A percentile compares a stretch with the other conserved stretches of the same genome.
These are phyloP conservation scores for Leptinotarsa juncta DNA, from an alignment of 2,888 invertebrate species.

Conservation along the genomic window DNA sequence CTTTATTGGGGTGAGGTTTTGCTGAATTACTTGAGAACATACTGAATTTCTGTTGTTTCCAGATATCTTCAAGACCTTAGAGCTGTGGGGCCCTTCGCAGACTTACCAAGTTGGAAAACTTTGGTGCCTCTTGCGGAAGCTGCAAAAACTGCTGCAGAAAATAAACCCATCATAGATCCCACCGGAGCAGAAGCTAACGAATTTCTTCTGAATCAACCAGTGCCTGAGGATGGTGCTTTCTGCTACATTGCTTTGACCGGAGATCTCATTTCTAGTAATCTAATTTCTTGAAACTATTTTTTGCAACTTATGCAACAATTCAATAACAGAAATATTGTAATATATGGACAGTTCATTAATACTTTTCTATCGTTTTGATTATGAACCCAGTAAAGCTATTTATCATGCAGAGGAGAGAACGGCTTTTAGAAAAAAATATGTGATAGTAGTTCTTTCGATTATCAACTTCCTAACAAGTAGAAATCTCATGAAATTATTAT, in stretches of 20 bases:
- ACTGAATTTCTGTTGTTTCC: neutral
- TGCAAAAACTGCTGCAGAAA: slow-evolving; percentile 62
- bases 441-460: no score
- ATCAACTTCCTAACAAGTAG: no score
- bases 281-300: slow-evolving; percentile 24
- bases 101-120: slow-evolving; percentile 65
- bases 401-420: no score
- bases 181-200: slow-evolving; percentile 65
- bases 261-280: slow-evolving; percentile 61
- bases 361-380: neutral
- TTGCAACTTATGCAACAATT: neutral
- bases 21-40: neutral
- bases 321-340: neutral
- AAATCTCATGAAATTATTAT: no score
- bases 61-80: slow-evolving; percentile 66
- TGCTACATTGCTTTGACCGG: slow-evolving; percentile 70
- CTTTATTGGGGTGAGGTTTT: slow-evolving; percentile 64
- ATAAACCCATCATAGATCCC: slow-evolving; percentile 66
- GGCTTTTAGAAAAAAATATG: no score
- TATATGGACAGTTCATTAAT: neutral
- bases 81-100: slow-evolving; percentile 67
- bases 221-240: slow-evolving; percentile 69
- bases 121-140: slow-evolving; percentile 63
- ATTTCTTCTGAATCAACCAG: slow-evolving; percentile 66
- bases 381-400: no score